phyloP scores from a whole-genome alignment of 2,888 invertebrate species.

The Corbicula japonica region DNA sequence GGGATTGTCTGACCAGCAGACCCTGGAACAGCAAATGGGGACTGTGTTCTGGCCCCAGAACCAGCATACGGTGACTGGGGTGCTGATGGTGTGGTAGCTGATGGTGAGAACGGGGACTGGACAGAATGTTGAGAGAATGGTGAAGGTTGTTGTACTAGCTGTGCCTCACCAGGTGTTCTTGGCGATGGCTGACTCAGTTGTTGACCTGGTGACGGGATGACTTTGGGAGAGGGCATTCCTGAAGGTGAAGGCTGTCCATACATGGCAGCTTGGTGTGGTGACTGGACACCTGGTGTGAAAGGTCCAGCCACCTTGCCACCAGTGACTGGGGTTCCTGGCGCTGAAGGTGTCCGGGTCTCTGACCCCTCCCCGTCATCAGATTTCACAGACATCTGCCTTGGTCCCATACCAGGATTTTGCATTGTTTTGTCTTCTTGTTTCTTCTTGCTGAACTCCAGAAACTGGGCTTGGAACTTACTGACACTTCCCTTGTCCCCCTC shows the following conservation, averaged over 20 bases:
- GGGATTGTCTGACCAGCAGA: constrained; percentile 63
- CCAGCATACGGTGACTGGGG: constrained; percentile 77
- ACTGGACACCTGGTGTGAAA: constrained; percentile 68
- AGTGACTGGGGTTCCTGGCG: constrained; percentile 63
- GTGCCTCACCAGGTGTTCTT: constrained; percentile 79
- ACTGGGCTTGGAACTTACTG: constrained; percentile 84
- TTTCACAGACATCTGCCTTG: constrained; percentile 43
- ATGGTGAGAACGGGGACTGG: constrained; percentile 77
- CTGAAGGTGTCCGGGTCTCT: constrained; percentile 56
- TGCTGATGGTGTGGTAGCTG: constrained; percentile 68
- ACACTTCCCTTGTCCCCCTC: constrained; percentile 88
- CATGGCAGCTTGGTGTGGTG: constrained; percentile 68
- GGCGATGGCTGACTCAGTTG: constrained; percentile 81
- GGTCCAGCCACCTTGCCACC: constrained; percentile 58
- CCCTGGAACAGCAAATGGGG: constrained; percentile 73
- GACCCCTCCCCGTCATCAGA: constrained; percentile 55
- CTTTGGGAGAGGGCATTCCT: constrained; percentile 77
- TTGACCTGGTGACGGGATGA: constrained; percentile 78
- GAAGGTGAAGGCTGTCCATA: constrained; percentile 70
- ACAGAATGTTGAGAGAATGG: constrained; percentile 77
- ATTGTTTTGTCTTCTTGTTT: constrained; percentile 71
- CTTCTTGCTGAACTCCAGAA: constrained; percentile 85
- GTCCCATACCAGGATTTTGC: constrained; percentile 63
- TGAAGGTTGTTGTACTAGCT: constrained; percentile 74
- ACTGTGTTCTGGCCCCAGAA: constrained; percentile 64